These are phyloP conservation scores for Pomacea canaliculata DNA, from an alignment of 2,888 invertebrate genomes.

Conservation along the genomic window DNA sequence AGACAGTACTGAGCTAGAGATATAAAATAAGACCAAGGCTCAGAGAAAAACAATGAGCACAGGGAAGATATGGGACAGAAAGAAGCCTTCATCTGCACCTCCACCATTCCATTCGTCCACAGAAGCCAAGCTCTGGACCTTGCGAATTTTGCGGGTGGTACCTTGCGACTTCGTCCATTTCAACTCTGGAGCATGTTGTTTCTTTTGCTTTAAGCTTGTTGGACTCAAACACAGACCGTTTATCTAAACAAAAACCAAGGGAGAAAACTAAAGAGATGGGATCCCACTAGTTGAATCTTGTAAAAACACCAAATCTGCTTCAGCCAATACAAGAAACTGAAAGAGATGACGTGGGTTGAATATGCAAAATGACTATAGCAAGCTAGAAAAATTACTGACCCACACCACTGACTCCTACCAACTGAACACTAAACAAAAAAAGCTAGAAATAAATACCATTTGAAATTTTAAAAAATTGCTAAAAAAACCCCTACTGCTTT, in stretches of 20 bases:
- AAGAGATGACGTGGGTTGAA: not conserved
- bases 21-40: not conserved
- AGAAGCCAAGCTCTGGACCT: conserved; percentile 65
- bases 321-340: not conserved
- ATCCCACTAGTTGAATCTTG: not conserved
- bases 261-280: conserved; percentile 2
- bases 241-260: conserved; percentile 74
- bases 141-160: conserved; percentile 78
- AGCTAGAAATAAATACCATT: too few species aligned
- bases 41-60: not conserved
- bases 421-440: not conserved
- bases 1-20: not conserved
- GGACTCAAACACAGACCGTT: conserved; percentile 83
- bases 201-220: conserved; percentile 66
- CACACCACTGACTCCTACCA: not conserved
- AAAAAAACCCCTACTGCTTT: too few species aligned
- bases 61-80: not conserved
- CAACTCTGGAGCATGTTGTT: conserved; percentile 74
- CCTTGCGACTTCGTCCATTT: conserved; percentile 94
- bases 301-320: not conserved
- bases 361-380: not conserved
- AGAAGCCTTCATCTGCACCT: conserved; percentile 15
- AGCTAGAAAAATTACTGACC: not conserved
- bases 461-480: too few species aligned
- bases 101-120: conserved; percentile 54